Base-by-base conservation (phyloP, 2,797 vertebrate species). In the Neopelma chrysocephalum region DNA sequence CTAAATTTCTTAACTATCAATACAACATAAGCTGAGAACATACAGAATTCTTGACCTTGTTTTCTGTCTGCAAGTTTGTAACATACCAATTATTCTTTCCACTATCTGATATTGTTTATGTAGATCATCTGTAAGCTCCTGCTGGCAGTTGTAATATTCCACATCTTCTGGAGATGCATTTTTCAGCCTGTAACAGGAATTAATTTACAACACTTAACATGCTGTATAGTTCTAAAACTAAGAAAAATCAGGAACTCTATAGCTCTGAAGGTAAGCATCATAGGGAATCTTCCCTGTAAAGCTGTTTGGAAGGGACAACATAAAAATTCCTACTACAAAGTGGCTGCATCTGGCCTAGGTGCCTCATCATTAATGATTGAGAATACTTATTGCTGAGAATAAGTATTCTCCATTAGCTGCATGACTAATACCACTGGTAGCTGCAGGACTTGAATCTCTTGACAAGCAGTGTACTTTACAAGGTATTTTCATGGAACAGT, bases 61-160 rank as follows among this genome's bases (percentile, higher is more conserved):
- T 69, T 82, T 82, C 36, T 70, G 12, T 75, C 58, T 4, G 0
- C 15, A 77, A 34, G 61, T 61, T 94, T 89, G 61, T 68, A 84
- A 91, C 97, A 84, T 97, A 99, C 99, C 99, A 96, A 99, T 99
- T 97, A 99, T 99, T 97, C 99, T 98, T 95, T 99, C 99, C 81
- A 99, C 99, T 84, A 99, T 98, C 95, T 99, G 99, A 97, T 99
- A 99, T 50, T 99, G 99, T 95, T 99, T 99, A 97, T 99, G 99
- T 22, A 99, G 98, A 95, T 99, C 99, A 95, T 99, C 99, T 96
- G 99, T 99, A 90, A 99, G 97, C 65, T 99, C 99, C 91, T 99
- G 99, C 73, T 99, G 99, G 95, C 99, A 99, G 94, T 99, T 99
- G 45, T 99, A 98, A 98, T 99, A 99, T 92, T 99, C 99, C 47